Base-by-base conservation (phyloP, 2,888 invertebrate genomes). In the Rhyacophila evoluta region DNA sequence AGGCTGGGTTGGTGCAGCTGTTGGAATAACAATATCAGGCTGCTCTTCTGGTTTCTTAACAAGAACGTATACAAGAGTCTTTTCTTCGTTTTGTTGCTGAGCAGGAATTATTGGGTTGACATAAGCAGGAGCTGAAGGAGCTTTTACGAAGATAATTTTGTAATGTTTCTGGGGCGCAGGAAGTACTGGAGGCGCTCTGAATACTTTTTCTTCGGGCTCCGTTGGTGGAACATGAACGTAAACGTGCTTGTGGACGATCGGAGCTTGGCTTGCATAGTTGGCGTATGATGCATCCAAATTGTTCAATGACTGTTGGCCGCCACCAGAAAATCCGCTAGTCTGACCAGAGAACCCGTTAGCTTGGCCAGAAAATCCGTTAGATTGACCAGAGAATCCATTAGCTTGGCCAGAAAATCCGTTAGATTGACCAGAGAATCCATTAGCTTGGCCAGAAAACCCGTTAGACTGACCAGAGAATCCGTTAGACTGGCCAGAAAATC, bases 161-260 rank as follows among this genome's bases (percentile, higher is more conserved):
- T 93, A 93, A 84, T 93, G 92, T 82, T 92, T 93, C 87, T 95
- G 95, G 68, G 95, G 91, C 83, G 94, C 93, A 72, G 93, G 93
- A 0, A 93, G 89, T 15, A 91, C 90, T 2, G 88, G 87, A 83
- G 94, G 92, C 84, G 93, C 92, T 82, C 91, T 90, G 77, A 92
- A 90, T 84, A 92, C 91, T 84, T 92, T 90, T 84, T 93, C 93
- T 84, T 94, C 93, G 12, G 93, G 95, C 87, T 96, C 95, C 91
- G 94, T 95, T 85, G 96, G 96, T 72, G 96, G 96, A 11, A 96
- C 95, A 86, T 96, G 96, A 2, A 96, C 96, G 91, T 96, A 96
- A 87, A 95, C 95, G 91, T 95, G 95, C 85, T 95, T 95, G 86
- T 95, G 95, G 83, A 95, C 93, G 41, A 95, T 89, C 83, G 93